Evolutionary conservation across 1,140 invertebrate species (phyloP), one percentile per base, ranked within the genome.

Genomic region (Sarcophaga bullata): DNA sequence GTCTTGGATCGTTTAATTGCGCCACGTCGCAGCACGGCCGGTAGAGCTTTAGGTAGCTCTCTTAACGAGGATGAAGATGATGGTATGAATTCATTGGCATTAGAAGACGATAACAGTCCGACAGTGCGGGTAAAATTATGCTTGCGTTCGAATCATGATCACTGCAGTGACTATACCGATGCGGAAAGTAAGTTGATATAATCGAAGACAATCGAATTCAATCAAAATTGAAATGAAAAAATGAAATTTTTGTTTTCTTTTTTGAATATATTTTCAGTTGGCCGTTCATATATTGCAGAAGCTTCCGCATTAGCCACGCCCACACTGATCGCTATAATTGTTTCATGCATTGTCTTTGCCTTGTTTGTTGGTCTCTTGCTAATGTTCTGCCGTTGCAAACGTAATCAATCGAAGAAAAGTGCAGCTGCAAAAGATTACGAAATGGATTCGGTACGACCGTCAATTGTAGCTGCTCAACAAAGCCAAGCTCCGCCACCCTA

Each of bases 351-450:
- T 17, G 94, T 97, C 9, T 95, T 96, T 85, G 91, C 96, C 0
- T 91, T 97, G 0, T 95, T 96, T 87, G 92, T 95, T 52, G 94
- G 93, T 15, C 90, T 98, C 8, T 89, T 96, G 37, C 91, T 96
- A 81, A 92, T 97, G 84, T 97, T 96, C 92, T 97, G 96, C 86
- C 95, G 95, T 81, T 97, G 96, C 90, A 95, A 95, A 85, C 93
- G 94, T 83, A 95, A 94, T 86, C 95, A 96, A 88, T 94, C 93
- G 75, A 96, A 96, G 89, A 96, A 96, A 87, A 91, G 92, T 72
- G 93, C 92, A 83, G 93, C 93, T 85, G 94, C 95, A 84, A 98
- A 97, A 90, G 95, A 97, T 88, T 96, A 96, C 89, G 96, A 97
- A 91, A 96, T 96, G 95, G 95, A 97, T 87, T 94, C 95, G 0